Evolutionary conservation across 2,888 invertebrate species (phyloP).

Genomic region (Rhingia rostrata): DNA sequence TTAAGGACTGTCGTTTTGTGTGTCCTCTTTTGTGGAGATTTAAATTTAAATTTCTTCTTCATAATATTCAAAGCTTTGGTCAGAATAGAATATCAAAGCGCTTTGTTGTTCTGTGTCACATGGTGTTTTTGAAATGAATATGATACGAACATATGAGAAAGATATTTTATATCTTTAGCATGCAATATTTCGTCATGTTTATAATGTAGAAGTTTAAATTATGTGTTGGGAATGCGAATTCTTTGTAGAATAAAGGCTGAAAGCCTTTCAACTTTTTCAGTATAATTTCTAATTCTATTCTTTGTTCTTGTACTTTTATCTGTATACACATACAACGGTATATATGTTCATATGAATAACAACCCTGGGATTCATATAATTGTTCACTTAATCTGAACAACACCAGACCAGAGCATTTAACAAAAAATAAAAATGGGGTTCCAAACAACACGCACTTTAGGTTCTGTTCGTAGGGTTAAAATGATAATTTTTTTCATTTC

Average conservation of each 20-base stretch:
- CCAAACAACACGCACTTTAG: conserved; percentile 1
- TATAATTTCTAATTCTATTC: neutral
- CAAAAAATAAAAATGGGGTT: neutral
- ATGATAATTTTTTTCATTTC: conserved; percentile 39
- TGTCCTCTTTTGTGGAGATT: no score
- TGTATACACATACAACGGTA: neutral
- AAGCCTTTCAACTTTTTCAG: neutral
- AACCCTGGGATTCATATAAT: neutral
- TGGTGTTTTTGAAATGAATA: conserved; percentile 9
- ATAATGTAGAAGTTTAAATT: neutral
- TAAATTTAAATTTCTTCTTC: conserved; percentile 25
- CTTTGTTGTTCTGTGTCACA: conserved; percentile 31
- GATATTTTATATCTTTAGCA: neutral
- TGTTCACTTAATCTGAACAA: neutral
- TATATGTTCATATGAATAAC: neutral
- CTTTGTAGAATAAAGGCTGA: neutral
- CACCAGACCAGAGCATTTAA: neutral
- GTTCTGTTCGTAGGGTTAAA: conserved; percentile 22
- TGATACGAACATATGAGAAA: neutral
- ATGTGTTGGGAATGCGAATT: no score
- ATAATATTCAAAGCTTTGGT: neutral
- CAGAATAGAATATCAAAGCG: neutral
- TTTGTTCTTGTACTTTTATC: neutral
- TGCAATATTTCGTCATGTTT: neutral
- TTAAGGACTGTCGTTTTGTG: no score